Conservation (phyloP, 2,797 vertebrate genomes). For the Chiroxiphia lanceolata region DNA sequence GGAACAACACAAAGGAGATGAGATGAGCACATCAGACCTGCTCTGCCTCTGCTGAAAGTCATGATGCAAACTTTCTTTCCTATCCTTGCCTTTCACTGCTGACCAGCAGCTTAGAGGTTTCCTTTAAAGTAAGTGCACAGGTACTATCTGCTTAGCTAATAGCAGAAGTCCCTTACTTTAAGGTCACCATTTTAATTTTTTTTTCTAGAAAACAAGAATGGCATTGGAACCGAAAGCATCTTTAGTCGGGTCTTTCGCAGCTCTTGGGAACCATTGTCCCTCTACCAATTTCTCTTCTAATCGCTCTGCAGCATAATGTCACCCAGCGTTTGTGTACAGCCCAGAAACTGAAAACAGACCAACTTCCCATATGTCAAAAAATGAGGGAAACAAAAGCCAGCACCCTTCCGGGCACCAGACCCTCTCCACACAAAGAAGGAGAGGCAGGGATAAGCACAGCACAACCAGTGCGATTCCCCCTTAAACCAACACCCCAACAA, state of each 20-base stretch:
- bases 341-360: background rate
- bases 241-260: rapidly evolving
- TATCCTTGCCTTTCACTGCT: rapidly evolving
- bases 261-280: background rate
- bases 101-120: background rate
- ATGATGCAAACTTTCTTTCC: background rate
- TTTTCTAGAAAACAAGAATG: background rate
- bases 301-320: background rate
- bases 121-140: background rate
- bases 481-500: background rate
- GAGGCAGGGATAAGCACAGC: background rate
- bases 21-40: background rate
- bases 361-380: background rate
- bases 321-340: background rate
- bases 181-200: background rate
- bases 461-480: background rate
- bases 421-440: background rate
- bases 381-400: background rate
- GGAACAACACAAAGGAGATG: background rate
- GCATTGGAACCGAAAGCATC: background rate
- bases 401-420: background rate
- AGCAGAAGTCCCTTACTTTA: background rate
- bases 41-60: background rate
- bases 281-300: background rate
- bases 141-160: background rate